These are phyloP conservation scores for Desmodus rotundus DNA, from an alignment of 2,113 vertebrate genomes.

Conservation along the genomic window DNA sequence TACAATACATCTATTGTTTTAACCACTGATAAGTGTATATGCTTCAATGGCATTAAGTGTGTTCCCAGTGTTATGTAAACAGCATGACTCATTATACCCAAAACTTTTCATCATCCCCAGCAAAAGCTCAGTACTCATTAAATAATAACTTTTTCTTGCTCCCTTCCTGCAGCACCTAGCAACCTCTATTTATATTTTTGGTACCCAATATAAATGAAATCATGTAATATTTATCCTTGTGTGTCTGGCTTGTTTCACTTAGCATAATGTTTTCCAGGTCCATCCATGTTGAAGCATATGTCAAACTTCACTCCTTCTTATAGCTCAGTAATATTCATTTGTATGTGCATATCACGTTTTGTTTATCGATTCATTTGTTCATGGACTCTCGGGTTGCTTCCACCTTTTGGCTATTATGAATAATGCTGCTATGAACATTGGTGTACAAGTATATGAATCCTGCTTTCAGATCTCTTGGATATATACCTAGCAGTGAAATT, in stretches of 20 bases:
- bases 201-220: not conserved
- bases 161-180: too few relatives aligned
- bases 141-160: too few relatives aligned
- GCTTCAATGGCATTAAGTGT: too few relatives aligned
- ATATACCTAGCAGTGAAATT: not conserved
- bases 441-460: not conserved
- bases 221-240: not conserved
- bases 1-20: too few relatives aligned
- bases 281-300: not conserved
- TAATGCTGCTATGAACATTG: not conserved
- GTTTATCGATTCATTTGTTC: not conserved
- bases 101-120: too few relatives aligned
- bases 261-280: not conserved
- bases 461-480: not conserved
- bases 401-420: too few relatives aligned
- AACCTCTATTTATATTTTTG: too few relatives aligned
- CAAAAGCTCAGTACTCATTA: too few relatives aligned
- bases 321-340: slow-evolving; percentile 15
- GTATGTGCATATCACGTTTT: not conserved
- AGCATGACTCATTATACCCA: too few relatives aligned
- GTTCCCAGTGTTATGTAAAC: too few relatives aligned
- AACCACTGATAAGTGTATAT: too few relatives aligned
- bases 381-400: too few relatives aligned
- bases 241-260: not conserved
- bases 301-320: not conserved